phyloP scores from a whole-genome alignment of 2,888 invertebrate genomes.

The Agapostemon virescens region DNA sequence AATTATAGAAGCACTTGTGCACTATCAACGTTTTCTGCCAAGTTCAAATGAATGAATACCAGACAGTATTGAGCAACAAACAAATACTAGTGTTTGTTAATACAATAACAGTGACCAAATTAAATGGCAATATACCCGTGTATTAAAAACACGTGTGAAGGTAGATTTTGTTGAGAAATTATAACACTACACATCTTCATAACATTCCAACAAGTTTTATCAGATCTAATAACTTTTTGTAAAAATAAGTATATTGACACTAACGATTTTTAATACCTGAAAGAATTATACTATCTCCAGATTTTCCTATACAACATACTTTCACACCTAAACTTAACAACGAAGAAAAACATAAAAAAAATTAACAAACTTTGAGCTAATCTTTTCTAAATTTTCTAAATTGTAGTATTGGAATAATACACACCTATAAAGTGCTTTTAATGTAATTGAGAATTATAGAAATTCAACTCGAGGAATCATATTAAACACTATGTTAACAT shows the following conservation, averaged over 20 bases:
- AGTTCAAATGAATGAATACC: conserved; percentile 26
- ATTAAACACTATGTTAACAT: conserved; percentile 3
- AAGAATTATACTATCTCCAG: neutral
- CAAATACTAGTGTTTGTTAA: conserved; percentile 38
- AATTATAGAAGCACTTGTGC: conserved; percentile 38
- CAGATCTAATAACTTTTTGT: neutral
- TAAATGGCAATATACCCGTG: conserved; percentile 16
- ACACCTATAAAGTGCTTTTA: conserved; percentile 19
- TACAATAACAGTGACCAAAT: conserved; percentile 23
- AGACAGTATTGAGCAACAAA: conserved; percentile 59
- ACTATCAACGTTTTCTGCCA: conserved; percentile 24
- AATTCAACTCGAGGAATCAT: neutral
- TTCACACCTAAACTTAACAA: conserved; percentile 27
- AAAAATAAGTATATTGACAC: neutral
- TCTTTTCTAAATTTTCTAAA: conserved; percentile 19
- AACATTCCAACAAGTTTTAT: neutral
- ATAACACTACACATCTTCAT: neutral
- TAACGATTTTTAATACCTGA: neutral
- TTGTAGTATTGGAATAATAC: conserved; percentile 9
- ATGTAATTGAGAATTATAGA: neutral
- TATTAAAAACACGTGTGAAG: neutral
- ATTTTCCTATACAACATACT: conserved; percentile 2
- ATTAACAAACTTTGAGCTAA: conserved; percentile 6
- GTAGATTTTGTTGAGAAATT: conserved; percentile 16
- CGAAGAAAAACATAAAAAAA: neutral